Conservation (phyloP, 2,888 invertebrate genomes). For the Spilarctia lutea region DNA sequence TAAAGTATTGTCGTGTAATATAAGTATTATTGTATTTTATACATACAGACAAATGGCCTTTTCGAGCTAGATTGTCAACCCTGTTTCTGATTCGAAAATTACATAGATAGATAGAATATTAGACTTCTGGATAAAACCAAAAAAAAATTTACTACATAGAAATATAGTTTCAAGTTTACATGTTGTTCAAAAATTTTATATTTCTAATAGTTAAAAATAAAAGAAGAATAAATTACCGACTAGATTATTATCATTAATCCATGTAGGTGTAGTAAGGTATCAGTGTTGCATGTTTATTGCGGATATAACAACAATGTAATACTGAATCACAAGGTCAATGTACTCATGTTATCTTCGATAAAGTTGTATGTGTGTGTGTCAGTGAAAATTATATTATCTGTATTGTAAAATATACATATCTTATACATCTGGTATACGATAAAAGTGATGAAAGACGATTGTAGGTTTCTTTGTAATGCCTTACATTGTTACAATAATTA, state of each 20-base stretch:
- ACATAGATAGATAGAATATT: too few species aligned
- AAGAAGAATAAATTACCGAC: background rate
- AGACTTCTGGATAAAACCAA: too few species aligned
- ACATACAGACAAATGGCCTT: too few species aligned
- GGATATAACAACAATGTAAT: conserved; percentile 15
- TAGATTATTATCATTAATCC: background rate
- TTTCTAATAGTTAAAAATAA: background rate
- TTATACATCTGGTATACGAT: background rate
- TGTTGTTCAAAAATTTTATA: background rate
- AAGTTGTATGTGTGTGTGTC: background rate
- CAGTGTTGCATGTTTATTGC: background rate
- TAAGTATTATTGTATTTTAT: too few species aligned
- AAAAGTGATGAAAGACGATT: background rate
- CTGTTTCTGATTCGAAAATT: too few species aligned
- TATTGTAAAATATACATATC: background rate
- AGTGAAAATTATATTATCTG: background rate
- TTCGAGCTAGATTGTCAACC: too few species aligned
- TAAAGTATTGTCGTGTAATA: too few species aligned
- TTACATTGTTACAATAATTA: background rate
- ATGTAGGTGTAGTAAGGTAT: conserved; percentile 1
- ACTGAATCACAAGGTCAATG: conserved; percentile 1
- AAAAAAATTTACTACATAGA: too few species aligned
- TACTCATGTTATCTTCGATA: background rate
- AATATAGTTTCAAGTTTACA: too few species aligned
- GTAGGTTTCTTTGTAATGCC: background rate